Percentiles rank a stretch among this genome's conserved stretches.
Evolutionary conservation across 2,797 vertebrate genomes (phyloP).

Genomic region (Lepilemur ruficaudatus): DNA sequence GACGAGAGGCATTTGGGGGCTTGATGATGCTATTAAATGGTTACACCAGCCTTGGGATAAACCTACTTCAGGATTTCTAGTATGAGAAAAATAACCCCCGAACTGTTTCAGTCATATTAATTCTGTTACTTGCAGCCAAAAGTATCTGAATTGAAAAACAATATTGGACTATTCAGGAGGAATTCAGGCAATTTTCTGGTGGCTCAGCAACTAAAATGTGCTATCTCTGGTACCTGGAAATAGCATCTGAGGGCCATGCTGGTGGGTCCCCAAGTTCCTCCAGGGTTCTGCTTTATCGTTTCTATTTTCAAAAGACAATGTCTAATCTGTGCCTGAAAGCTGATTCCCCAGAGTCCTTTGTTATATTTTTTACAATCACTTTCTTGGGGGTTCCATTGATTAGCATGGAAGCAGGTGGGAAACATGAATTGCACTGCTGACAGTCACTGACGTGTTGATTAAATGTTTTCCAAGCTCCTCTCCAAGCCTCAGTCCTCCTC

Average conservation of each 20-base stretch:
- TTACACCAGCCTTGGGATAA: background rate
- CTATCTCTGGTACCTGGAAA: background rate
- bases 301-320: background rate
- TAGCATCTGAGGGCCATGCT: background rate
- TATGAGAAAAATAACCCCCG: background rate
- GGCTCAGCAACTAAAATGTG: background rate
- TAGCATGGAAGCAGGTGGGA: background rate
- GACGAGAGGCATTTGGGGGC: background rate
- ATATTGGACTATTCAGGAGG: background rate
- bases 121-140: conserved; percentile 34
- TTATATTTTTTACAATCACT: background rate
- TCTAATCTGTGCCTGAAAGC: background rate
- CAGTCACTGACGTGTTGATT: background rate
- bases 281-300: background rate
- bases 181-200: background rate
- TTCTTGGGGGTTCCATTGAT: background rate
- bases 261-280: background rate
- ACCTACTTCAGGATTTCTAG: background rate
- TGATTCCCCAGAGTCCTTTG: background rate
- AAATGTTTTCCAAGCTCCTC: background rate
- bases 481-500: background rate
- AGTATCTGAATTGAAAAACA: background rate
- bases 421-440: background rate
- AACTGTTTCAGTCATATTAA: background rate
- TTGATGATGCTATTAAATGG: background rate